Evolutionary conservation across 2,797 vertebrate species (phyloP).

Genomic region (Carcharodon carcharias): DNA sequence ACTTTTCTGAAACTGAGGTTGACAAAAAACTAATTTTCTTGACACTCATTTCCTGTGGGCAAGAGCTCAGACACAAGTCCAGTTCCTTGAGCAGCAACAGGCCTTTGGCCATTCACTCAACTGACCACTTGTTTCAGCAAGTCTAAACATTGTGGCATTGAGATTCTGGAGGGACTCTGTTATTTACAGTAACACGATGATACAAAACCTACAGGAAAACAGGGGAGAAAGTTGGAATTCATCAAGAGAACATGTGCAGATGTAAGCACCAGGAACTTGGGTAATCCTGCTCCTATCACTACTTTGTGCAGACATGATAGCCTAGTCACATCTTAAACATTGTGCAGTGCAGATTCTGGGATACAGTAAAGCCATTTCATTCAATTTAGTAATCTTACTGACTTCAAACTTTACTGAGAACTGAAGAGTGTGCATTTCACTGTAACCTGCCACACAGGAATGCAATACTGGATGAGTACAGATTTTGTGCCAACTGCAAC

Average conservation of each 20-base stretch:
- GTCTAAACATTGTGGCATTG: neutral
- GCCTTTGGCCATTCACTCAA: neutral
- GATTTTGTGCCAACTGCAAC: neutral
- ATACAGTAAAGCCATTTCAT: no score
- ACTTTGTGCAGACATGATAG: neutral
- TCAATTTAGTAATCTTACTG: neutral
- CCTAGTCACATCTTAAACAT: neutral
- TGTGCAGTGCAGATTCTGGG: neutral
- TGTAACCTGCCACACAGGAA: neutral
- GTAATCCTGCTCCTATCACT: neutral
- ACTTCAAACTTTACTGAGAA: neutral
- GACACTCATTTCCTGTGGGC: neutral
- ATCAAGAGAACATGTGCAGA: neutral
- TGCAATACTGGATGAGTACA: neutral
- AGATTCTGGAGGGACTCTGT: neutral
- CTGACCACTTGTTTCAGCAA: neutral
- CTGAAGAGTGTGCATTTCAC: neutral
- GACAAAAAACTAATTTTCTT: neutral
- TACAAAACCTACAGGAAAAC: neutral
- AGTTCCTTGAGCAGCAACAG: neutral
- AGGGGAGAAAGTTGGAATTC: neutral
- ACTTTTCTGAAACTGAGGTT: neutral
- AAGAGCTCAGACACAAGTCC: neutral
- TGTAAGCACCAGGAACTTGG: neutral
- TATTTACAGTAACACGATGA: neutral